Base-by-base conservation (phyloP, 1,140 invertebrate species). In the Zaprionus lachaisei region DNA sequence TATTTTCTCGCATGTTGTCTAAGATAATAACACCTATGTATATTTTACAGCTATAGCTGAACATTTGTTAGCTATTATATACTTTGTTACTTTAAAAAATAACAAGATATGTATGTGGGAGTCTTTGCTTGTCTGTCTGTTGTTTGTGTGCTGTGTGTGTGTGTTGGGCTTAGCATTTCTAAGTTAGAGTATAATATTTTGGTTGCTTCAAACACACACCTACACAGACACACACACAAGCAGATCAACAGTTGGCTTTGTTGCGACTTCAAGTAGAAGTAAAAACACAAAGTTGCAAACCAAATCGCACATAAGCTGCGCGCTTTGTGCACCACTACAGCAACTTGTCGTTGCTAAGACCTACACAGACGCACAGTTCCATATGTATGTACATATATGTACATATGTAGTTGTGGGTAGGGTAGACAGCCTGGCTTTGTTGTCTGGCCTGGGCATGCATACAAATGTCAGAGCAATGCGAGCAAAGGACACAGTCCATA, bases 181-280 rank as follows among this genome's bases (percentile, higher is more conserved):
- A 76, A 66, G 64, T 64, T 69, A 31, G 60, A 73, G 49, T 75
- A 57, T 47, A 65, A 65, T 73, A 79, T 86, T 86, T 79, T 64
- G 47, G 47, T 37, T 66, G 17, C 47, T 58, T 31, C 24, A 47
- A 17, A 47, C 41, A 47, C n/a, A 47, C 41, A 47, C n/a, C 7
- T n/a, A 17, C 2, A 9, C 41, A 17, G 7, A 37, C 34, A 38
- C 22, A 28, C 71, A 44, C 66, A 56, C 57, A 79, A 66, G 38
- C 41, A 79, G 81, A 80, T 89, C 85, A 89, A 89, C 85, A 89
- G 85, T 84, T 90, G 89, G 84, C 70, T 77, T 78, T 70, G 57
- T 51, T 47, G 4, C 15, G 15, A 56, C 55, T 62, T 62, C 41
- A 60, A 61, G 47, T 22, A 72, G 56, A 64, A 64, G 67, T 68